phyloP scores from a whole-genome alignment of 2,113 vertebrate genomes.

The Anseranas semipalmata region DNA sequence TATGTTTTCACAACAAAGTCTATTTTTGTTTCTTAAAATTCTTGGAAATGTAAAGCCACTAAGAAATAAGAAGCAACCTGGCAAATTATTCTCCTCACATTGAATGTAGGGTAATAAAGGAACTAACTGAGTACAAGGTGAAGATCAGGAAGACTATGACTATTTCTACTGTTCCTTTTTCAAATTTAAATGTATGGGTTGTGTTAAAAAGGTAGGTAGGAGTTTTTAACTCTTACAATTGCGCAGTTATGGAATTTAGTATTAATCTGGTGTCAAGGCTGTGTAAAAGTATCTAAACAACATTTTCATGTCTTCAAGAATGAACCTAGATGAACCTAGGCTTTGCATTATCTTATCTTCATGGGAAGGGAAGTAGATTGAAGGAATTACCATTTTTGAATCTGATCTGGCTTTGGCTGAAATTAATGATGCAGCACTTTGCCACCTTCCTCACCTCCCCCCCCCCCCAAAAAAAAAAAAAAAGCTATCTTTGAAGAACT shows the following conservation, averaged over 20 bases:
- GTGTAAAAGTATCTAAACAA: background rate
- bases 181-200: background rate
- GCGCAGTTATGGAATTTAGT: background rate
- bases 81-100: background rate
- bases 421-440: background rate
- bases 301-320: background rate
- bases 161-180: background rate
- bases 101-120: background rate
- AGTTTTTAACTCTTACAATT: background rate
- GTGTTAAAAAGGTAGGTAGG: background rate
- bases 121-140: background rate
- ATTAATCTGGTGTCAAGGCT: background rate
- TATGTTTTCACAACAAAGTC: background rate
- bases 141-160: background rate
- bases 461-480: rapidly evolving
- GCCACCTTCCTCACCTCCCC: no score
- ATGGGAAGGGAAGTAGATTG: background rate
- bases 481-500: background rate
- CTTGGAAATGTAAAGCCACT: background rate
- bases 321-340: background rate
- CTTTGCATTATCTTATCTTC: background rate
- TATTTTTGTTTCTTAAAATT: background rate
- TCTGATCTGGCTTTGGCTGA: background rate
- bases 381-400: background rate
- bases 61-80: background rate